Base-by-base conservation (phyloP, 2,113 vertebrate species). In the Pollimyrus isidori region DNA sequence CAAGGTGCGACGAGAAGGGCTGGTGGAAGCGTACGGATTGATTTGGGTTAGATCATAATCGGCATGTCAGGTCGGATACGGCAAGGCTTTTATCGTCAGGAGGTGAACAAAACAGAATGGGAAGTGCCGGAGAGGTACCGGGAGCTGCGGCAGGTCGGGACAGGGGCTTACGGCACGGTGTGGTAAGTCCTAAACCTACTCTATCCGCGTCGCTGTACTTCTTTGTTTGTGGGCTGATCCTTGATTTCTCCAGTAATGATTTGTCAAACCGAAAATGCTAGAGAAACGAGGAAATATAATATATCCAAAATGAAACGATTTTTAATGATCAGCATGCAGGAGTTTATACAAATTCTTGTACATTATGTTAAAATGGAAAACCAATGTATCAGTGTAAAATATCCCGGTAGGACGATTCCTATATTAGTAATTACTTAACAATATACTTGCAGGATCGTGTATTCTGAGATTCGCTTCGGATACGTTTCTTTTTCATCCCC, bases 111-210 rank as follows among this genome's bases (percentile, higher is more conserved):
- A 92, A 99, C 97, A 0, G 88, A 94, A 26, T 99, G 98, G 98
- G 97, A 98, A 91, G 97, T 99, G 73, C 96, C 96, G 92, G 96
- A 96, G 15, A 95, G 96, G 93, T 99, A 98, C 95, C 95, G 93
- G 82, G 97, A 98, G 17, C 94, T 99, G 93, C 94, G 92, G 94
- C 96, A 97, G 90, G 97, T 98, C 93, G 98, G 98, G 56, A 97
- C 97, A 0, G 98, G 98, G 48, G 98, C 98, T 45, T 99, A 99
- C 91, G 98, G 98, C 89, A 97, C 97, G 2, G 98, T 99, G 1
- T 98, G 98, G 98, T 99, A 93, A 98, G 98, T 95, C 39, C 49
- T 4, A 2, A 83, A n/a, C 17, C 42, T 19, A 13, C n/a, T 83
- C 39, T 42, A 46, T 39, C 17, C 23, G 5, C 13, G 80, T 88